phyloP scores from a whole-genome alignment of 2,113 vertebrate species.

The Microtus ochrogaster region DNA sequence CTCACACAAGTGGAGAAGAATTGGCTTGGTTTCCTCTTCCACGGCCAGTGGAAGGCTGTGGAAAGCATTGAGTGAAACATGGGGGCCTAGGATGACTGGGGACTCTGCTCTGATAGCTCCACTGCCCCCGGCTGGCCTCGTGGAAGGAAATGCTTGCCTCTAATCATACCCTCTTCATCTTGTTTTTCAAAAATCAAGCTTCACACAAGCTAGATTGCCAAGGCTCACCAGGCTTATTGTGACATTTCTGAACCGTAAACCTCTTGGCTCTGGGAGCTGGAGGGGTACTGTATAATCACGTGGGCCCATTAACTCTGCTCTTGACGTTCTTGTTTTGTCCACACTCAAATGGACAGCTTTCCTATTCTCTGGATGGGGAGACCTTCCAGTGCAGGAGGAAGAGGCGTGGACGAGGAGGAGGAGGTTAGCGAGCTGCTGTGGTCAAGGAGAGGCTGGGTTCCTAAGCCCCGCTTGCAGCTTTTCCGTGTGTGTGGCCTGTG shows the following conservation, averaged over 20 bases:
- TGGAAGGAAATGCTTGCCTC: constrained; percentile 44
- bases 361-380: not conserved
- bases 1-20: not conserved
- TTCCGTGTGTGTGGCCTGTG: not conserved
- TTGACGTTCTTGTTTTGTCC: not conserved
- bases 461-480: not conserved
- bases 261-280: not conserved
- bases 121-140: not conserved
- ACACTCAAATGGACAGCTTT: not conserved
- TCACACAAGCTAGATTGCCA: not conserved
- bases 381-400: constrained; percentile 13
- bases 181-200: constrained; percentile 51
- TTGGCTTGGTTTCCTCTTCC: not conserved
- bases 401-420: not conserved
- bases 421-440: not conserved
- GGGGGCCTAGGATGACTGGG: not conserved
- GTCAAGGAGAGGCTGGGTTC: not conserved
- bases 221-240: not conserved
- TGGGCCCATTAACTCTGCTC: not conserved
- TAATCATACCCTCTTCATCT: constrained; percentile 48
- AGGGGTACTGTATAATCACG: not conserved
- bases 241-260: constrained; percentile 23
- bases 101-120: not conserved
- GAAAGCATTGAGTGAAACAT: not conserved
- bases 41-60: not conserved